These are phyloP conservation scores for Trachythela sp. DNA, from an alignment of 64 coral and sea anemone species.

Conservation along the genomic window DNA sequence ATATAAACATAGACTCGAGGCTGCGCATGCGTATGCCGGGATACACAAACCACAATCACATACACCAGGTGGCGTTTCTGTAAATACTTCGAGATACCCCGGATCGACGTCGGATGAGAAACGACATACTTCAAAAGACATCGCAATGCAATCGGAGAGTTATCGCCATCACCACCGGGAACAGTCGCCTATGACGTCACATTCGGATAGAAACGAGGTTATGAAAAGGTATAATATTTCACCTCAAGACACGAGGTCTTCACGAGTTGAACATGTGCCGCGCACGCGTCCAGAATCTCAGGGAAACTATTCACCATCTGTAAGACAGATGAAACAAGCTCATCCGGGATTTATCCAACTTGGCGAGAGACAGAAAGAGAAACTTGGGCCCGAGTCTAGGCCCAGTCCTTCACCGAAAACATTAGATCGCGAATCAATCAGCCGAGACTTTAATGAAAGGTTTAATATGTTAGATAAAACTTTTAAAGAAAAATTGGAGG, in stretches of 20 bases:
- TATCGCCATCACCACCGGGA: not conserved
- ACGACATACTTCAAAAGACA: not conserved
- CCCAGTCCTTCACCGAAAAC: not conserved
- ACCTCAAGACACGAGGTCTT: not conserved
- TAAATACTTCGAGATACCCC: not conserved
- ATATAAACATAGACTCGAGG: not conserved
- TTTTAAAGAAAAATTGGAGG: not conserved
- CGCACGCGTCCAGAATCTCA: not conserved
- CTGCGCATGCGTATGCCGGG: not conserved
- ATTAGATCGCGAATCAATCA: not conserved
- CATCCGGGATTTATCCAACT: not conserved
- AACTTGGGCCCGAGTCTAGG: not conserved
- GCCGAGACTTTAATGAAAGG: not conserved
- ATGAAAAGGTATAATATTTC: conserved; percentile 1
- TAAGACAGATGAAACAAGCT: not conserved
- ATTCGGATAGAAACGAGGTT: not conserved
- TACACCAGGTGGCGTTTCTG: not conserved
- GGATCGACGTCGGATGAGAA: not conserved
- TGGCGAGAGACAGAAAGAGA: not conserved
- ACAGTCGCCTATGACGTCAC: not conserved
- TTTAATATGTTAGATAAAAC: not conserved
- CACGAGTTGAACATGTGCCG: not conserved
- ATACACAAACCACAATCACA: not conserved
- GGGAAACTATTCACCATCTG: not conserved
- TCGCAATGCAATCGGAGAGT: not conserved